These are phyloP conservation scores for Agrochola litura DNA, from an alignment of 2,888 invertebrate genomes.

Conservation along the genomic window DNA sequence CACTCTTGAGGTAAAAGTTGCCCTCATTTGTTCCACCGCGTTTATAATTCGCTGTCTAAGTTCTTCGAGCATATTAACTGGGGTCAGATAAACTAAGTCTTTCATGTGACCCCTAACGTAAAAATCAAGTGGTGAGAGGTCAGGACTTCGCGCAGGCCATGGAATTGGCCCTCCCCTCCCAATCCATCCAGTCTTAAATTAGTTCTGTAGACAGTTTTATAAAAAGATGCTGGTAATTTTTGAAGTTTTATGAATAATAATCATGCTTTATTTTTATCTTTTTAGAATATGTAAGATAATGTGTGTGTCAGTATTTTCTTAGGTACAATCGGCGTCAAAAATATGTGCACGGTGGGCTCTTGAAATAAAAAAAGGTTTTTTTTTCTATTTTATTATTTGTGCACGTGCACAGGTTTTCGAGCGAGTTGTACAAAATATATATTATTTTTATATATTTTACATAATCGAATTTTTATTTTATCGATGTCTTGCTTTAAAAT, in stretches of 20 bases:
- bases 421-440: slow-evolving; percentile 51
- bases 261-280: slow-evolving; percentile 46
- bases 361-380: neutral
- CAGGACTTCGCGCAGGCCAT: no score
- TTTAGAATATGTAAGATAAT: slow-evolving; percentile 47
- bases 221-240: slow-evolving; percentile 76
- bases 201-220: slow-evolving; percentile 50
- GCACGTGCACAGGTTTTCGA: slow-evolving; percentile 41
- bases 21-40: no score
- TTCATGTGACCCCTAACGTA: no score
- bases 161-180: neutral
- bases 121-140: no score
- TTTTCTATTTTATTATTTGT: slow-evolving; percentile 1
- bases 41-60: no score
- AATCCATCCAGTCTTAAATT: slow-evolving; percentile 26
- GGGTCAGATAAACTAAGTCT: no score
- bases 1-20: no score
- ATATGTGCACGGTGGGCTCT: slow-evolving; percentile 29
- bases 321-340: slow-evolving; percentile 57
- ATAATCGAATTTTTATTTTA: slow-evolving; percentile 54
- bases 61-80: no score
- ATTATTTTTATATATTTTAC: slow-evolving; percentile 64
- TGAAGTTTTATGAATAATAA: slow-evolving; percentile 51
- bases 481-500: slow-evolving; percentile 63
- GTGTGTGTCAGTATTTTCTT: slow-evolving; percentile 55